Conservation (phyloP, 2,113 vertebrate genomes). For the Synchiropus splendidus region DNA sequence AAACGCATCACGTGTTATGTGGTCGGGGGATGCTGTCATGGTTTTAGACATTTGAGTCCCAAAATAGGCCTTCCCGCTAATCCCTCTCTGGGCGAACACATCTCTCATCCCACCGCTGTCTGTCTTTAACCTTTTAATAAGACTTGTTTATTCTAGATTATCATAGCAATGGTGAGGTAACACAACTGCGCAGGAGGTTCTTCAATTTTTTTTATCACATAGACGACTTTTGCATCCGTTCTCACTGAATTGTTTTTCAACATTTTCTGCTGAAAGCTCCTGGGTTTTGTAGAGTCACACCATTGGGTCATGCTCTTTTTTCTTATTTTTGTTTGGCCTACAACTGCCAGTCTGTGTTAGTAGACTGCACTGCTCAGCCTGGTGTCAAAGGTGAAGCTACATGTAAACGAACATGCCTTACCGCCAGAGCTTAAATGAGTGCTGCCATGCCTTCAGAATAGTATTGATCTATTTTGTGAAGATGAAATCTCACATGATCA, state of each 20-base stretch:
- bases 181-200: too few species aligned
- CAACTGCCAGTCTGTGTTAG: slow-evolving; percentile 44
- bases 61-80: slow-evolving; percentile 56
- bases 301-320: slow-evolving; percentile 29
- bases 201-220: too few species aligned
- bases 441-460: too few species aligned
- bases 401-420: too few species aligned
- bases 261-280: neutral
- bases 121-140: slow-evolving; percentile 41
- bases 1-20: slow-evolving; percentile 53
- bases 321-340: slow-evolving; percentile 42
- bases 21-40: slow-evolving; percentile 49
- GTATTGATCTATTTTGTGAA: too few species aligned
- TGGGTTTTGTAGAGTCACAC: neutral
- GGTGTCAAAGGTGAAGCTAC: slow-evolving; percentile 27
- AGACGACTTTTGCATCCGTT: too few species aligned
- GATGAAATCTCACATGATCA: too few species aligned
- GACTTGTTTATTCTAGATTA: slow-evolving; percentile 7
- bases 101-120: slow-evolving; percentile 31
- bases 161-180: too few species aligned
- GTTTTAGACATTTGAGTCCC: slow-evolving; percentile 46
- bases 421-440: too few species aligned
- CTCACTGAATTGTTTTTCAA: neutral
- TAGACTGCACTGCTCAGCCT: slow-evolving; percentile 17
- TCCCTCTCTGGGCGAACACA: slow-evolving; percentile 37